Conservation (phyloP, 2,888 invertebrate genomes). For the Caenorhabditis sp. region DNA sequence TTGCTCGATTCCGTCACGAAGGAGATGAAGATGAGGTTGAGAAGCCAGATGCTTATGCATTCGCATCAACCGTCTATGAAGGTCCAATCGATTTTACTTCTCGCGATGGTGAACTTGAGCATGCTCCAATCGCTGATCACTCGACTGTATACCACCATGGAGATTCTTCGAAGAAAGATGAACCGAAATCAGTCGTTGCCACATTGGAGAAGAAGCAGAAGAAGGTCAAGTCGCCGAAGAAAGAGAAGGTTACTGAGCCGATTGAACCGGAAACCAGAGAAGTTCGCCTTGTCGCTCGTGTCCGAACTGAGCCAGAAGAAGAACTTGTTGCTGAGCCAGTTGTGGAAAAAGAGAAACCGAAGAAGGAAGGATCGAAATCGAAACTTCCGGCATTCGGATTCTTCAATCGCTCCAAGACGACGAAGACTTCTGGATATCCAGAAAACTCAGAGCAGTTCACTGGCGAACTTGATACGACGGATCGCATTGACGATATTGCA, state of each 20-base stretch:
- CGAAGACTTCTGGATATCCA: conserved; percentile 23
- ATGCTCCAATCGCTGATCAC: conserved; percentile 49
- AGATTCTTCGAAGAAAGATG: conserved; percentile 28
- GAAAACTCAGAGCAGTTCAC: conserved; percentile 21
- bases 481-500: conserved; percentile 36
- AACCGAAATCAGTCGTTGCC: conserved; percentile 1
- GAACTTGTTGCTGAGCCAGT: conserved; percentile 3
- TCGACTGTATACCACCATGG: conserved; percentile 61
- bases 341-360: conserved; percentile 24
- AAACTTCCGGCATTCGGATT: conserved; percentile 34
- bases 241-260: conserved; percentile 19
- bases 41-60: conserved; percentile 55
- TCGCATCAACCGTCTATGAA: conserved; percentile 52
- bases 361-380: conserved; percentile 20
- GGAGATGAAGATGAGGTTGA: conserved; percentile 68
- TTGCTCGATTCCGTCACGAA: conserved; percentile 64
- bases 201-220: conserved; percentile 24
- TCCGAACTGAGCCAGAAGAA: conserved; percentile 33
- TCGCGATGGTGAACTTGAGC: conserved; percentile 45
- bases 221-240: conserved; percentile 19
- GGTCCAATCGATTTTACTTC: conserved; percentile 58
- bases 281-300: conserved; percentile 56
- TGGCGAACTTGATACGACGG: conserved; percentile 38
- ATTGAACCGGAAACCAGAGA: conserved; percentile 45
- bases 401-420: conserved; percentile 24